Percentiles rank a stretch among this genome's conserved stretches.
Evolutionary conservation across 2,797 vertebrate species (phyloP).

Genomic region (Passerculus sandwichensis): DNA sequence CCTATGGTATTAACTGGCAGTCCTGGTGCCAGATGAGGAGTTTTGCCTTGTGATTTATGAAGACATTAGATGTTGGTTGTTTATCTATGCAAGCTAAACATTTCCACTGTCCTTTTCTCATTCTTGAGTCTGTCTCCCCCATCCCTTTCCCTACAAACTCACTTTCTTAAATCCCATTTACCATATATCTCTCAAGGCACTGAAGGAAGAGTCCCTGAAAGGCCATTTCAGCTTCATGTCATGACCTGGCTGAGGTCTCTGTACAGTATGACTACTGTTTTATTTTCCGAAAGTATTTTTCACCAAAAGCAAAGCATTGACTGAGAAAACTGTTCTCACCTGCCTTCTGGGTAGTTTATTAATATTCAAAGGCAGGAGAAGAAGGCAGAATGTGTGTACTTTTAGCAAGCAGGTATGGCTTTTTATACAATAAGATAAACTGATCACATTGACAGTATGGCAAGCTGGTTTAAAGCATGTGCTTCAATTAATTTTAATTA

Average conservation of each 20-base stretch:
- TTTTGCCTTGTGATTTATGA: not conserved
- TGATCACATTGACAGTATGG: conserved; percentile 24
- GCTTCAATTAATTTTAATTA: conserved; percentile 63
- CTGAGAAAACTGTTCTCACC: not conserved
- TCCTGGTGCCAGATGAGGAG: not conserved
- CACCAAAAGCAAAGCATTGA: not conserved
- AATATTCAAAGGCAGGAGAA: conserved; percentile 19
- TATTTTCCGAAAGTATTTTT: conserved; percentile 3
- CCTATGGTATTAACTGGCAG: not conserved
- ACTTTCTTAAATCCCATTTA: not conserved
- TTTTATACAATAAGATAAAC: conserved; percentile 57
- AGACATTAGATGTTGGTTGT: not conserved
- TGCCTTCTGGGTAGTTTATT: conserved; percentile 31
- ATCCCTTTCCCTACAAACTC: not conserved
- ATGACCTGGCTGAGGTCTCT: not conserved
- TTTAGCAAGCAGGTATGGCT: conserved; percentile 25
- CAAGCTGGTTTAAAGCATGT: conserved; percentile 12
- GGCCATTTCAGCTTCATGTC: not conserved
- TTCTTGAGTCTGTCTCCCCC: not conserved
- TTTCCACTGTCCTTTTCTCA: not conserved
- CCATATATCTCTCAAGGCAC: not conserved
- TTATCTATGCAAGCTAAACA: not conserved
- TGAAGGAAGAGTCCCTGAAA: not conserved
- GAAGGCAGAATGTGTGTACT: not conserved
- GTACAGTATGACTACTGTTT: not conserved